Evolutionary conservation across 2,113 vertebrate species (phyloP), one percentile per base, ranked within the genome.

Genomic region (Sterna hirundo): DNA sequence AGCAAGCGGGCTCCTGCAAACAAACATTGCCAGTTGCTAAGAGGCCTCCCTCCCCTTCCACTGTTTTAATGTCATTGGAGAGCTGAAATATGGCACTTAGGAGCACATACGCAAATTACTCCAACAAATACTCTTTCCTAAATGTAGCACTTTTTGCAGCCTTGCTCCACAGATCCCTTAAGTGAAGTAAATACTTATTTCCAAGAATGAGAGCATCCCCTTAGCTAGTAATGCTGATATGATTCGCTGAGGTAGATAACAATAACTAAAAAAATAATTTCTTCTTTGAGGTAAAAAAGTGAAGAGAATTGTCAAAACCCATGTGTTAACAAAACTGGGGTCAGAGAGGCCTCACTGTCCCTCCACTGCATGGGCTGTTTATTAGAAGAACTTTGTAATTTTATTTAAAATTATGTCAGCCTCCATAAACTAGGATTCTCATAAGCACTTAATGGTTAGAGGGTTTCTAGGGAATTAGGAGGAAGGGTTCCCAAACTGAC

Each of bases 251-350:
- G 51, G 36, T 71, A 52, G 29, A 57, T 36, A 90, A 36, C n/a
- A 76, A 17, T 26, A 34, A 29, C 25, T 6, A 70, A 46, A 40
- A 30, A 68, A 44, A 49, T 8, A 9, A 55, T 44, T 47, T 70
- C 22, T 68, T 71, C 40, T 55, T 54, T 3, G 3, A 26, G 38
- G 54, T 42, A 16, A 25, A 68, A 54, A 22, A 49, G 61, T n/a
- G 47, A 13, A 77, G 49, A 69, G 64, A 27, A 36, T 61, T 18
- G 2, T 46, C 17, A 38, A 66, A 57, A 29, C 7, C 23, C 13
- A 2, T 0, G 0, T 11, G 22, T 51, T 69, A 58, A 30, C 40
- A 80, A 26, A 83, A 34, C 3, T 0, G 0, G 14, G 17, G 40
- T 10, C 57, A 61, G 15, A n/a, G 76, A 27, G 54, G 8, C n/a